Conservation (phyloP, 1,140 invertebrate genomes). For the Rhopalosiphum padi region DNA sequence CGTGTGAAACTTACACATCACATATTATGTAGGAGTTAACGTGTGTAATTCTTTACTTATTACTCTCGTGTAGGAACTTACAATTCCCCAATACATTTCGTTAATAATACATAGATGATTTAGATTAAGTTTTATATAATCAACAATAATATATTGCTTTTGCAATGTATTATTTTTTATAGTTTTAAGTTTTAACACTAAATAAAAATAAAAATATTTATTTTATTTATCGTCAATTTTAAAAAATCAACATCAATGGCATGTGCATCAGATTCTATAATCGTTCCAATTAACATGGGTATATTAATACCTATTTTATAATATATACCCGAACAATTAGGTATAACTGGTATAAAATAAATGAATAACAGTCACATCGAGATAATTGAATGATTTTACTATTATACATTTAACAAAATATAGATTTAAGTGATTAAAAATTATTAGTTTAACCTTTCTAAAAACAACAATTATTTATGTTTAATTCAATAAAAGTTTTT, state of each 20-base stretch:
- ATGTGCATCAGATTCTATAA: too few relatives aligned
- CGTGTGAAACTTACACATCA: too few relatives aligned
- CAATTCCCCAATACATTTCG: not conserved
- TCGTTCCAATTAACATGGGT: too few relatives aligned
- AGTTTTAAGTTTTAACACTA: not conserved
- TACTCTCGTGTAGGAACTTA: too few relatives aligned
- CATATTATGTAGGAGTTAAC: too few relatives aligned
- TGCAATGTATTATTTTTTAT: not conserved
- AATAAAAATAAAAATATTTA: too few relatives aligned
- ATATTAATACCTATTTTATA: too few relatives aligned
- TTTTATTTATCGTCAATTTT: not conserved
- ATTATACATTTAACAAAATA: not conserved
- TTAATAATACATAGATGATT: not conserved
- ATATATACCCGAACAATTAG: too few relatives aligned
- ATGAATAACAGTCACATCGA: not conserved
- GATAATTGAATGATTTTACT: not conserved
- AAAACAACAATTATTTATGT: not conserved
- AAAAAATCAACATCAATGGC: not conserved
- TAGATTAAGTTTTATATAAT: not conserved
- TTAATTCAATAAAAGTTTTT: not conserved
- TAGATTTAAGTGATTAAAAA: not conserved
- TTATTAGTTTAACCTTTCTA: not conserved
- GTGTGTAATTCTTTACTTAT: too few relatives aligned
- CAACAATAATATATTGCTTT: not conserved
- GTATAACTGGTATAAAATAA: too few relatives aligned